Base-by-base conservation (phyloP, 2,888 invertebrate genomes). In the Prenolepis imparis region DNA sequence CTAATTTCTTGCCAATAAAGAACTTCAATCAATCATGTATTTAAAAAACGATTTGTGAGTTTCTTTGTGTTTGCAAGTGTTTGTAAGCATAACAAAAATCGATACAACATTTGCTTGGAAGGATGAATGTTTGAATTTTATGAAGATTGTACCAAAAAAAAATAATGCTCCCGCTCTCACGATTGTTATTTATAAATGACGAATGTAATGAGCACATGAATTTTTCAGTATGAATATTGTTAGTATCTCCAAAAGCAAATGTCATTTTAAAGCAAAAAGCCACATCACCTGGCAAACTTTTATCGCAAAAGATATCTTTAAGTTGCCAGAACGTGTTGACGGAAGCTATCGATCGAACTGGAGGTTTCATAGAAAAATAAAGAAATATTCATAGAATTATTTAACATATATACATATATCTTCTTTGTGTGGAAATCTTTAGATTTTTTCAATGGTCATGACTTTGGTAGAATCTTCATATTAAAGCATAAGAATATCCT, bases 381-480 rank as follows among this genome's bases (percentile, higher is more conserved):
- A 36, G 36, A 55, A 36, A 72, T 39, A 15, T 70, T 70, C 4
- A n/a, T 68, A 68, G 1, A 52, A 36, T 32, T 68, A 1, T 68
- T 68, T 48, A 6, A 55, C 32, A n/a, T 41, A 67, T 70, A 5
- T 41, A 67, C 52, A 5, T 21, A 67, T 70, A 5, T 11, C 3
- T 59, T 36, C 6, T 36, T 21, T 55, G 15, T 32, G 32, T 32
- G 21, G 28, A 48, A 61, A 48, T 32, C 3, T 3, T 44, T 63
- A 36, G 6, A 48, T 44, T 21, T 44, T 63, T 48, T n/a, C 32
- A 44, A 73, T 1, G 4, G 44, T 44, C 63, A 21, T 32, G 6
- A 48, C 6, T 63, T 63, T 41, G 18, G 74, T 74, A 21, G 44
- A 74, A 48, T 74, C 63, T 74, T 74, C 6, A n/a, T 44, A 9